Evolutionary conservation across 2,888 invertebrate species (phyloP).

Genomic region (Alsophila aescularia): DNA sequence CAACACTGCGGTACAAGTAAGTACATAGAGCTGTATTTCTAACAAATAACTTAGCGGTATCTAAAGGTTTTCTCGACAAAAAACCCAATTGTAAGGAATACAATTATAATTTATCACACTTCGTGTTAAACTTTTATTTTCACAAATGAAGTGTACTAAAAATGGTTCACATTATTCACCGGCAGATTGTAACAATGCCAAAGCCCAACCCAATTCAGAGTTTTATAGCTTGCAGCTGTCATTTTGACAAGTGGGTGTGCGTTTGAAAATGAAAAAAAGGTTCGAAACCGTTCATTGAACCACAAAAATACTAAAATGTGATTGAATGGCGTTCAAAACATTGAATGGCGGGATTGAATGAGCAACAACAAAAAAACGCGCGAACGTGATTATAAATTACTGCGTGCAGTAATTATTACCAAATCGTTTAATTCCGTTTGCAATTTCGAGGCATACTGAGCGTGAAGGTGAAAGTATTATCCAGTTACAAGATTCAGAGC

Average conservation of each 20-base stretch:
- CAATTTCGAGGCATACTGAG: slow-evolving; percentile 9
- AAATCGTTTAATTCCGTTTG: slow-evolving; percentile 15
- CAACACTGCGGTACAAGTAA: slow-evolving; percentile 1
- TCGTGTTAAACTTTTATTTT: not conserved
- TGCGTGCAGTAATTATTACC: slow-evolving; percentile 10
- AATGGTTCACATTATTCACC: slow-evolving; percentile 1
- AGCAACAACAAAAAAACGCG: slow-evolving; percentile 5
- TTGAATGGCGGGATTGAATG: slow-evolving; percentile 5
- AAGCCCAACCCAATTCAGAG: not conserved
- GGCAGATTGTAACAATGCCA: slow-evolving; percentile 1
- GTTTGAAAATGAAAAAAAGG: slow-evolving; percentile 6
- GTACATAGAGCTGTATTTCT: not conserved
- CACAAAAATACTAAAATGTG: too few species aligned
- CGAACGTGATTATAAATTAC: slow-evolving; percentile 11
- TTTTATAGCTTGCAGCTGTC: slow-evolving; percentile 10
- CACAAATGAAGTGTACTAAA: too few species aligned
- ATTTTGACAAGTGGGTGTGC: slow-evolving; percentile 18
- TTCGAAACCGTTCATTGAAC: too few species aligned
- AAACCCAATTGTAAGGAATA: not conserved
- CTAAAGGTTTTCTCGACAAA: not conserved
- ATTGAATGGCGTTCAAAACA: slow-evolving; percentile 6
- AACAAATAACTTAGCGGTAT: not conserved
- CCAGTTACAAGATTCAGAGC: slow-evolving; percentile 12
- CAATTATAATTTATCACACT: not conserved
- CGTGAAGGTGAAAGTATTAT: slow-evolving; percentile 28